Base-by-base conservation (phyloP, 2,888 invertebrate species). In the Eilema griseolum region DNA sequence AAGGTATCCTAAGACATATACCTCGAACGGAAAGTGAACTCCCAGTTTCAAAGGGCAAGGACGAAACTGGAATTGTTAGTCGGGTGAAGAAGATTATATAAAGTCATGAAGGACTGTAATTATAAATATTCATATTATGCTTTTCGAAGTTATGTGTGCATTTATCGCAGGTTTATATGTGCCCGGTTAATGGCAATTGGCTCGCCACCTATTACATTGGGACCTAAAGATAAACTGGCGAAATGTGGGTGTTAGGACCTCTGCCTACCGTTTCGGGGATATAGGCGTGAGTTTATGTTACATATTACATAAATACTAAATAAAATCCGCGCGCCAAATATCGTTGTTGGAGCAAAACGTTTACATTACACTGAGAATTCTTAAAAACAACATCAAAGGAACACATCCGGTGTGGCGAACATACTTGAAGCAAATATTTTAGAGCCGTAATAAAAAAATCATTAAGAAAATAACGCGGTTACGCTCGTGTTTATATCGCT, bases 371-470 rank as follows among this genome's bases (percentile, higher is more conserved):
- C 24, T 10, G 63, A 72, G 73, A 77, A 75, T 71, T 70, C 63
- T 69, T 62, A 65, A 70, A 65, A 57, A 60, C 33, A 73, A 77
- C 79, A 80, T 80, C 80, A 80, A 80, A 80, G 52, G 65, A 77
- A 72, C 37, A 73, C 75, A 69, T 77, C 68, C 79, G 71, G 71
- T 31, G 61, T 69, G 71, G 71, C 74, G 72, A 63, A 67, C 26
- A 74, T 73, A 77, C 71, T 71, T 72, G 67, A 46, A 67, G 74
- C 70, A 71, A 77, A 75, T 78, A 76, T 73, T 69, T 75, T 71
- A 76, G 75, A 70, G 69, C 69, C 11, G 77, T 70, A 28, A 74
- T 77, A 73, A 74, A 83, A 57, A 77, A 62, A 72, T 71, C 77
- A 80, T 70, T 71, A 57, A 67, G 52, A 59, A 70, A 81, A 72